Evolutionary conservation across 2,113 vertebrate genomes (phyloP), one percentile per base, ranked within the genome.

Genomic region (Engystomops pustulosus): DNA sequence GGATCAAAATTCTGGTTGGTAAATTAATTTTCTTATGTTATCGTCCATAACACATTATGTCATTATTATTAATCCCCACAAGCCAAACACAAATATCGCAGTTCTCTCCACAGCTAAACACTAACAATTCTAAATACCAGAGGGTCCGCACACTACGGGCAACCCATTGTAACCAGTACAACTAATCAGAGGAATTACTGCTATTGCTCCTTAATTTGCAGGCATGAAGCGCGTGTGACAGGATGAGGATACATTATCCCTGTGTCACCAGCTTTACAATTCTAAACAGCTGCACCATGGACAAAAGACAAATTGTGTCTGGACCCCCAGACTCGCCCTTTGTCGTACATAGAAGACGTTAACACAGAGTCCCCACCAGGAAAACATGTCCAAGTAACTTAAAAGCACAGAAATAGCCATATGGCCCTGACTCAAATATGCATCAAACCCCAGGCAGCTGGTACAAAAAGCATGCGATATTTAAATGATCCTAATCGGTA

Each of bases 231-330:
- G 2, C 34, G 30, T 78, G 53, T 60, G 49, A 60, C 34, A 78
- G 75, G 51, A 47, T 41, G 77, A 23, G 55, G 77, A 62, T 67
- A 62, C 58, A 67, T 67, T 65, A 67, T n/a, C 80, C 68, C 36
- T 32, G 51, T 71, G 68, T 82, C 80, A 58, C 49, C 34, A n/a
- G 69, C 80, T 71, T 41, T 72, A 17, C 17, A 30, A 70, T 44
- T 72, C 58, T 34, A 72, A 82, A 82, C 80, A 82, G 69, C 80
- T 82, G 80, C 80, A 82, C 38, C 20, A 30, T 14, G 80, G 68
- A 81, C 79, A 81, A 81, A 70, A 70, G 80, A 41, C 27, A 49
- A 82, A 72, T 82, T 71, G 80, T 82, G 80, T 72, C 36, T 41
- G 49, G 36, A 58, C 68, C 23, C 49, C 80, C 80, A 20, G 68